phyloP scores from a whole-genome alignment of 2,797 vertebrate species.

The Microctenopoma stevenorrisi region DNA sequence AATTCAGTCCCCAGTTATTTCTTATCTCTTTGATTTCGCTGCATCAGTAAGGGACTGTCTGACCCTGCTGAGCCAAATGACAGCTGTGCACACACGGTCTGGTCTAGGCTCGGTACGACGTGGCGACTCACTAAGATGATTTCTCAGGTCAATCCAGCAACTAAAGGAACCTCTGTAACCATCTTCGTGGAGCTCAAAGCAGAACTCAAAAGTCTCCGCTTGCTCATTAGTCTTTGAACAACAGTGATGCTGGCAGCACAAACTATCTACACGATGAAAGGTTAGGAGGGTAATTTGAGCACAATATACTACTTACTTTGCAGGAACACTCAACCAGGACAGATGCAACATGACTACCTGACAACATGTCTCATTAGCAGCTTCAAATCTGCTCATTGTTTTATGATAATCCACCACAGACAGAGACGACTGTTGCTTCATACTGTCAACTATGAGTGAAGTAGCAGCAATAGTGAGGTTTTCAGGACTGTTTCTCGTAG shows the following conservation, averaged over 20 bases:
- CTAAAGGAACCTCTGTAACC: conserved; percentile 6
- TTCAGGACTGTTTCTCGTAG: too few relatives aligned
- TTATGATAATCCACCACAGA: not conserved
- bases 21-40: conserved; percentile 48
- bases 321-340: not conserved
- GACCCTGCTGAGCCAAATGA: conserved; percentile 37
- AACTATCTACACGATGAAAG: not conserved
- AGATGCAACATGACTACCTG: not conserved
- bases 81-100: conserved; percentile 19
- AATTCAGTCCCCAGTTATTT: conserved; percentile 23
- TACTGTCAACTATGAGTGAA: not conserved
- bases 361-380: not conserved
- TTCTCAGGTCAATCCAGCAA: conserved; percentile 45
- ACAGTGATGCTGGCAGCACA: not conserved
- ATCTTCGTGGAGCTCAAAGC: conserved; percentile 16
- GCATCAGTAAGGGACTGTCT: conserved; percentile 31
- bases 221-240: conserved; percentile 25
- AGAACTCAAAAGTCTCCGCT: not conserved
- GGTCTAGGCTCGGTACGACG: conserved; percentile 36
- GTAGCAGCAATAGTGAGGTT: too few relatives aligned
- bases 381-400: not conserved
- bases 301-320: not conserved
- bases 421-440: not conserved
- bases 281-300: not conserved
- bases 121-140: conserved; percentile 30